Base-by-base conservation (phyloP, 2,797 vertebrate genomes). In the Muraenolepis orangiensis region DNA sequence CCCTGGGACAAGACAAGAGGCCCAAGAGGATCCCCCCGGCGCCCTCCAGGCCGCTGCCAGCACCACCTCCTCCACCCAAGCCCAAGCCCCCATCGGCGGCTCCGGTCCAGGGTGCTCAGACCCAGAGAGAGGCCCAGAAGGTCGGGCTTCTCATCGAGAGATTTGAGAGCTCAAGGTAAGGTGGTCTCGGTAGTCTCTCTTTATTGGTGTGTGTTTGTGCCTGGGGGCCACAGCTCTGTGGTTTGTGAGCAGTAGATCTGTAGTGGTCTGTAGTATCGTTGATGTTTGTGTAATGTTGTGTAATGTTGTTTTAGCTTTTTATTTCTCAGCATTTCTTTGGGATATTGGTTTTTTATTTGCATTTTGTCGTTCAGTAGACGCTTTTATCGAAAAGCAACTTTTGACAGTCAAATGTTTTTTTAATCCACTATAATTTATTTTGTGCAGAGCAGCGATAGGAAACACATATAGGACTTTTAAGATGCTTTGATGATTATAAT, bases 101-200 rank as follows among this genome's bases (percentile, higher is more conserved):
- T 8, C 78, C 82, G 66, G 81, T 30, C 66, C 74, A 3, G 78
- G 79, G 81, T 82, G 81, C 85, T 18, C 91, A 88, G 86, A 84
- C 86, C 28, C 87, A 81, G 76, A 88, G 77, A 80, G 88, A 93
- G 0, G 32, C 87, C 70, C 91, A 93, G 79, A 94, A 93, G 72
- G 95, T 95, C 81, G 94, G 91, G 72, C 89, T 90, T 0, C 93
- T 95, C 79, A 93, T 94, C 64, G 92, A 95, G 85, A 94, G 93
- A 87, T 95, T 96, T 76, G 93, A 96, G 90, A 92, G 91, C 75
- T 92, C 93, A 83, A 93, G 93, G 96, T 97, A 91, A 86, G 84
- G 84, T n/a, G n/a, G 7, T 28, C 30, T 71, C 18, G 51, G 18
- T 26, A 72, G 38, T 69, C 31, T 34, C 5, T 7, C 30, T 28